Conservation (phyloP, 2,888 invertebrate species). For the Cheilosia grossa region DNA sequence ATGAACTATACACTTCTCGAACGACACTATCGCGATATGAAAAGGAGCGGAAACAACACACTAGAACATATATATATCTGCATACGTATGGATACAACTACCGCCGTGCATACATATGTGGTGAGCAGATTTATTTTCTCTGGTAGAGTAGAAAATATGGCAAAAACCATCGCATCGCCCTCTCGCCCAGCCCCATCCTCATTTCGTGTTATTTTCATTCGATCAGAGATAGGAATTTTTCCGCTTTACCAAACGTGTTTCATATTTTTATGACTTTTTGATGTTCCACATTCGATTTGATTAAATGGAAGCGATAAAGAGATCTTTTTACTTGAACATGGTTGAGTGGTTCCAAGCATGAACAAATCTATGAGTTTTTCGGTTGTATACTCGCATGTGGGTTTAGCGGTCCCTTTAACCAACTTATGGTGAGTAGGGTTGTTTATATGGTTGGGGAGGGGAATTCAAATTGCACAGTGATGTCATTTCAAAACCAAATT, state of each 20-base stretch:
- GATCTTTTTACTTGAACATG: constrained; percentile 58
- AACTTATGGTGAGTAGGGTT: constrained; percentile 32
- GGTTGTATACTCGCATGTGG: constrained; percentile 23
- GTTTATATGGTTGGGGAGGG: constrained; percentile 40
- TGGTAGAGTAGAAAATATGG: constrained; percentile 37
- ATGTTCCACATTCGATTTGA: constrained; percentile 75
- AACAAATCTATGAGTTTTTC: constrained; percentile 41
- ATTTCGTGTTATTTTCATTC: constrained; percentile 70
- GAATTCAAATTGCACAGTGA: constrained; percentile 45
- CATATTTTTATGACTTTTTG: constrained; percentile 75
- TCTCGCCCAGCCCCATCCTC: constrained; percentile 9
- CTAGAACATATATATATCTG: constrained; percentile 17
- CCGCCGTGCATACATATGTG: constrained; percentile 23
- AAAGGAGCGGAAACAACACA: constrained; percentile 64
- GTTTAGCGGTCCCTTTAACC: constrained; percentile 43
- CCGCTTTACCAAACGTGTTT: constrained; percentile 74
- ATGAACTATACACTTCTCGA: constrained; percentile 70
- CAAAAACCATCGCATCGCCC: constrained; percentile 27
- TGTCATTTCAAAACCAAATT: constrained; percentile 9
- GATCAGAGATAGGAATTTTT: constrained; percentile 73
- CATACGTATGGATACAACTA: constrained; percentile 1
- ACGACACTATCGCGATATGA: constrained; percentile 70
- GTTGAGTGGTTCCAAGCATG: constrained; percentile 44
- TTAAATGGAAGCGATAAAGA: constrained; percentile 72
- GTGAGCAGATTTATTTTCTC: constrained; percentile 64